A percentile compares a stretch with the other conserved stretches of the same genome.
phyloP scores from a whole-genome alignment of 1,140 invertebrate species.

The Papilio glaucus region DNA sequence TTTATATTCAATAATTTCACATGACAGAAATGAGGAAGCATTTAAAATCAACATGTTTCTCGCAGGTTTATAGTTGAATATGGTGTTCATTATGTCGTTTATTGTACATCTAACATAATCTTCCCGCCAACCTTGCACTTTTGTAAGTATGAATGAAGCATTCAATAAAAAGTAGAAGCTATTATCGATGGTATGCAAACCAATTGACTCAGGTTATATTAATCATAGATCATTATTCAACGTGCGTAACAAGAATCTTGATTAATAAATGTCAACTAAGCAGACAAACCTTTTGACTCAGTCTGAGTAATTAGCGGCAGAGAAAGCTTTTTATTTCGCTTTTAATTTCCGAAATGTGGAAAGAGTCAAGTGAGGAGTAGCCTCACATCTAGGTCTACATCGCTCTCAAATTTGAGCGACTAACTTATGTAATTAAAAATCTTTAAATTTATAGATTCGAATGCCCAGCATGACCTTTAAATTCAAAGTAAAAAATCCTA shows the following conservation, averaged over 20 bases:
- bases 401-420: too few relatives aligned
- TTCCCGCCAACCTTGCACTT: background rate
- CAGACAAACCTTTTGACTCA: background rate
- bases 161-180: background rate
- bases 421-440: too few relatives aligned
- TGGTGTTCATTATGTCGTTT: background rate
- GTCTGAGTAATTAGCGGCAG: background rate
- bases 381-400: too few relatives aligned
- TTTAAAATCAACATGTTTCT: background rate
- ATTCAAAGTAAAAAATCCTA: too few relatives aligned
- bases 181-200: slow-evolving; percentile 1
- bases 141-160: slow-evolving; percentile 6
- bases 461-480: too few relatives aligned
- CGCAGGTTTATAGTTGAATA: background rate
- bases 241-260: background rate
- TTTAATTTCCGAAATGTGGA: too few relatives aligned
- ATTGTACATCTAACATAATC: background rate
- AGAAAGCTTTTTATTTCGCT: too few relatives aligned
- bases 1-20: background rate
- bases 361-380: too few relatives aligned
- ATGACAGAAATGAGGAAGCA: background rate
- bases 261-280: background rate
- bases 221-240: background rate
- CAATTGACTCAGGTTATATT: background rate
- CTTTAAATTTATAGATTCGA: too few relatives aligned